A percentile compares a stretch with the other conserved stretches of the same genome.
These are phyloP conservation scores for Lithobius niger DNA, from an alignment of 1,140 invertebrate species.

Conservation along the genomic window DNA sequence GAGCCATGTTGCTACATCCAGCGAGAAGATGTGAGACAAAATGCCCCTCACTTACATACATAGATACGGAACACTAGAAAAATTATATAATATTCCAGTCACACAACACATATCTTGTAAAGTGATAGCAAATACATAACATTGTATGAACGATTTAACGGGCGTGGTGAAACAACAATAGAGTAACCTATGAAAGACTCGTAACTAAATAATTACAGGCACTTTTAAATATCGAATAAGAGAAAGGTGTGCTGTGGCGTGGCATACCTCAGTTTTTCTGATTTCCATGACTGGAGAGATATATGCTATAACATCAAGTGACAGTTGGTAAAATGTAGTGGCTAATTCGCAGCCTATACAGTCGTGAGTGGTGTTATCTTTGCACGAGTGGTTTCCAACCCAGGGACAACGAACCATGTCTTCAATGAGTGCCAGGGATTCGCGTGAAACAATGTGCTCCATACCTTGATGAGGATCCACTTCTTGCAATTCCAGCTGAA, in stretches of 20 bases:
- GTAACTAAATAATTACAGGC: background rate
- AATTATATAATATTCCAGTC: too few relatives aligned
- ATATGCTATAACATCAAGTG: slow-evolving; percentile 27
- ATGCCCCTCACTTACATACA: too few relatives aligned
- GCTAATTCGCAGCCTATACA: slow-evolving; percentile 84
- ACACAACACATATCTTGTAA: too few relatives aligned
- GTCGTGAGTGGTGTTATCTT: slow-evolving; percentile 41
- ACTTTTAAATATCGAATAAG: background rate
- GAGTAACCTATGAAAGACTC: too few relatives aligned
- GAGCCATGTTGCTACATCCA: too few relatives aligned
- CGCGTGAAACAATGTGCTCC: slow-evolving; percentile 55
- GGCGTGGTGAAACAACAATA: too few relatives aligned
- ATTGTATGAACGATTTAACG: too few relatives aligned
- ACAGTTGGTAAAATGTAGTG: slow-evolving; percentile 64
- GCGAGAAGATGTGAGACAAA: too few relatives aligned
- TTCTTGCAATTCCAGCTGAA: slow-evolving; percentile 81
- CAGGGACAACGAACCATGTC: slow-evolving; percentile 64
- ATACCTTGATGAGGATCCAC: slow-evolving; percentile 69
- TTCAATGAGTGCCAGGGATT: slow-evolving; percentile 62
- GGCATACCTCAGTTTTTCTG: slow-evolving; percentile 24
- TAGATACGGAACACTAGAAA: too few relatives aligned
- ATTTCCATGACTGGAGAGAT: slow-evolving; percentile 39
- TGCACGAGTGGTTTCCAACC: slow-evolving; percentile 57
- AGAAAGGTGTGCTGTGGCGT: background rate
- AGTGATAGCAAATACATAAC: too few relatives aligned